Evolutionary conservation across 2,113 vertebrate genomes (phyloP).

Genomic region (Apistogramma diplotaenia): DNA sequence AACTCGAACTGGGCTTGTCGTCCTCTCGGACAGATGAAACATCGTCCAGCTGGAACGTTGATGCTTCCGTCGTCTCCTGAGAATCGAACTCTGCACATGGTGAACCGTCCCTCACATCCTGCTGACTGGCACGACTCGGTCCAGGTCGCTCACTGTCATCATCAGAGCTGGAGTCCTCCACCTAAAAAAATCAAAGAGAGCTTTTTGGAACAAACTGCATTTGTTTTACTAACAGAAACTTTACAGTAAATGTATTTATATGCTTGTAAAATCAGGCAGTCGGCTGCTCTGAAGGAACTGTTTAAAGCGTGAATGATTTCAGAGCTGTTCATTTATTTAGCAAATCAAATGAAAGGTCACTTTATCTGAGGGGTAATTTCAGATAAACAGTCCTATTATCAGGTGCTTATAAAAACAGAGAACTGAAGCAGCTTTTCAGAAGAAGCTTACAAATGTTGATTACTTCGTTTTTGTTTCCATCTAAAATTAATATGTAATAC

Average conservation of each 20-base stretch:
- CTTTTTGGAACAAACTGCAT: background rate
- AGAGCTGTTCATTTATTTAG: background rate
- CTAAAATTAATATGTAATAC: too few species aligned
- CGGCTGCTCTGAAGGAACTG: background rate
- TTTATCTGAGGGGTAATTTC: too few species aligned
- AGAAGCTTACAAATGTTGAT: too few species aligned
- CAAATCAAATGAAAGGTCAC: background rate
- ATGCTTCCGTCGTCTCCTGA: background rate
- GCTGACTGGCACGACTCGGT: background rate
- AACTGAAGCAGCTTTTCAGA: too few species aligned
- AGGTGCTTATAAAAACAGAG: too few species aligned
- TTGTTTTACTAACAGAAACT: background rate
- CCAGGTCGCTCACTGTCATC: background rate
- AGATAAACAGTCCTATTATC: too few species aligned
- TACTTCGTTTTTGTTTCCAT: too few species aligned
- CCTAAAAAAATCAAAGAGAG: background rate
- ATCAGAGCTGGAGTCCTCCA: background rate
- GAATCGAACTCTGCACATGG: background rate
- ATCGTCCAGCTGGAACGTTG: fast-evolving
- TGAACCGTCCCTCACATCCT: background rate
- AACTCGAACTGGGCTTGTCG: background rate
- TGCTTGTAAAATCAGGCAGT: background rate
- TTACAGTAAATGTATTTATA: background rate
- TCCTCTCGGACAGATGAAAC: background rate
- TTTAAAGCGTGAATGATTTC: background rate